Base-by-base conservation (phyloP, 2,113 vertebrate genomes). In the Sceloporus tristichus region DNA sequence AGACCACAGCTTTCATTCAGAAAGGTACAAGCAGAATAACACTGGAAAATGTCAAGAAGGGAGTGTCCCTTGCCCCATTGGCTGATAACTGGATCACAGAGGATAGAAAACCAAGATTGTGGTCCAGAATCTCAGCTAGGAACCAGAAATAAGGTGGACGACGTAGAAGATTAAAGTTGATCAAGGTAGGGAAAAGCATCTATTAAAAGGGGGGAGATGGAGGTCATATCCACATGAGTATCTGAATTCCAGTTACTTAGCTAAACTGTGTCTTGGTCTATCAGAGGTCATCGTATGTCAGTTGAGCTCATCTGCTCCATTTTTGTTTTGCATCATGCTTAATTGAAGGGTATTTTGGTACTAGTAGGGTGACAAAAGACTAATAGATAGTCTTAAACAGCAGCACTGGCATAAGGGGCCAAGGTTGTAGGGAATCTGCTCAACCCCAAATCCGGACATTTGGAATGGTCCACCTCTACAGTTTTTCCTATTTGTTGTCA, bases 61-160 rank as follows among this genome's bases (percentile, higher is more conserved):
- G 80, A 68, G 81, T 83, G 87, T 83, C 80, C 74, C 42, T 88
- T 68, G 34, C 74, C 62, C 34, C 73, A 88, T 88, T 88, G 87
- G 87, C 62, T 88, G 81, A 21, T 23, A 13, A 42, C 42, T 7
- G 66, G 13, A 66, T 83, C 73, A 54, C 16, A 5, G 48, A 83
- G 62, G 42, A 59, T 88, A 88, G 87, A 88, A 88, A 88, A 88
- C 87, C 18, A 65, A 83, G 80, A 70, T 7, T 29, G 34, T 42
- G 29, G 42, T 68, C 56, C 56, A 38, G 65, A 53, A 38, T 68
- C 73, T 77, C 87, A 88, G 42, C 59, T 42, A 11, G 42, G 62
- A 77, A 38, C 80, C 81, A 88, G 73, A 48, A 77, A 88, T 83
- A 81, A 88, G 23, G 81, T 88, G 77, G 66, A 83, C 83, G 80